Percentiles rank a stretch among this genome's conserved stretches.
phyloP scores from a whole-genome alignment of 2,113 vertebrate species.

The Atherinomorus stipes region DNA sequence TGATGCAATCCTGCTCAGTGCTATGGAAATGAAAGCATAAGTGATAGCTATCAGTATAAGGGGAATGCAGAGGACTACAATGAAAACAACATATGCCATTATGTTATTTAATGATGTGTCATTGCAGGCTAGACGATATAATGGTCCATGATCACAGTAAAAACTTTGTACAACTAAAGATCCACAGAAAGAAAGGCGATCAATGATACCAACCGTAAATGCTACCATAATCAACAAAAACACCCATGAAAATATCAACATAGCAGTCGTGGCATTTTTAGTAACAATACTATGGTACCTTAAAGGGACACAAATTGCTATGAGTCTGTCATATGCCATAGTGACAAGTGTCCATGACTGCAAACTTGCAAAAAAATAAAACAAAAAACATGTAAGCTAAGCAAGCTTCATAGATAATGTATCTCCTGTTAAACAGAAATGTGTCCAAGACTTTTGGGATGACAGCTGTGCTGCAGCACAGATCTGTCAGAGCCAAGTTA shows the following conservation, averaged over 20 bases:
- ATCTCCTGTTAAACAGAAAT: conserved; percentile 67
- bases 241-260: conserved; percentile 49
- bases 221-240: rapidly evolving
- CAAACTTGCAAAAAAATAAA: conserved; percentile 23
- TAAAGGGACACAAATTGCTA: conserved; percentile 75
- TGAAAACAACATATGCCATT: background rate
- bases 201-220: conserved; percentile 26
- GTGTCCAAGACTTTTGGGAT: conserved; percentile 70
- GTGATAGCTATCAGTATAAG: conserved; percentile 27
- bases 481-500: conserved; percentile 68
- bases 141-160: conserved; percentile 73
- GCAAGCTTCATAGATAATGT: conserved; percentile 65
- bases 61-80: conserved; percentile 7
- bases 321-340: conserved; percentile 75
- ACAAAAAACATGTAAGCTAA: conserved; percentile 76
- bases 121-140: conserved; percentile 67
- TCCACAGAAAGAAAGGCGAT: conserved; percentile 74
- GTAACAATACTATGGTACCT: conserved; percentile 65
- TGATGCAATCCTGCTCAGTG: conserved; percentile 41
- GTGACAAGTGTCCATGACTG: conserved; percentile 70
- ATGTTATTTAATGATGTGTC: background rate
- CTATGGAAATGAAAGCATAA: conserved; percentile 46
- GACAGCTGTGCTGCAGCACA: conserved; percentile 72
- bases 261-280: conserved; percentile 11
- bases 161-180: conserved; percentile 65